Evolutionary conservation across 2,797 vertebrate species (phyloP), one percentile per base, ranked within the genome.

Genomic region (Babyrousa celebensis): DNA sequence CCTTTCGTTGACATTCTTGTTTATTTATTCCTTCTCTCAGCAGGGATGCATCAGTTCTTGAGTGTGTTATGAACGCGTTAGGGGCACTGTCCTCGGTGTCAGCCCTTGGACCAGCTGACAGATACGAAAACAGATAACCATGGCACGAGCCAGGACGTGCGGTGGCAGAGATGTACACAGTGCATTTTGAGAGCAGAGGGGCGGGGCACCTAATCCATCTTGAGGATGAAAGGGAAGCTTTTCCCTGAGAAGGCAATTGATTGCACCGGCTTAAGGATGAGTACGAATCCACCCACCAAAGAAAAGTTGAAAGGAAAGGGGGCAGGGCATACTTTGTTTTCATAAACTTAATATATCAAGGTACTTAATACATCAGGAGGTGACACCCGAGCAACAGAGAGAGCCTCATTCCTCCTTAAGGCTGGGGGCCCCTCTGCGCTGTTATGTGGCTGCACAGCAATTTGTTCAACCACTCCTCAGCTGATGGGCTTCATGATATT

Each of bases 401-500:
- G 43, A 25, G 29, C 32, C 1, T 48, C 20, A 1, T 12, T 12
- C 3, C 16, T n/a, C 23, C 43, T 16, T 52, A 25, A 56, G 5
- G 12, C 77, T 25, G 16, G 3, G 7, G 18, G 21, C 12, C 25
- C 36, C 36, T 36, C 43, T 6, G 18, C 43, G 52, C 20, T 48
- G 7, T 25, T 21, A 18, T 14, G 6, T 29, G 56, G 17, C 9
- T 12, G 25, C 15, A 5, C 6, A 0, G 0, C 18, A 36, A 3
- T 36, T 25, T 54, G 11, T 74, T 63, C 5, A 7, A 23, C 32
- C 25, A 16, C 21, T 54, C 40, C 67, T 27, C 48, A 25, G 2
- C 18, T 23, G n/a, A 48, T 16, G 54, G 54, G 21, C n/a, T 20
- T 27, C 27, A 27, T 20, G 36, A 5, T 17, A 60, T 75, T 43